phyloP scores from a whole-genome alignment of 1,140 invertebrate genomes.

The Heliconius melpomene region DNA sequence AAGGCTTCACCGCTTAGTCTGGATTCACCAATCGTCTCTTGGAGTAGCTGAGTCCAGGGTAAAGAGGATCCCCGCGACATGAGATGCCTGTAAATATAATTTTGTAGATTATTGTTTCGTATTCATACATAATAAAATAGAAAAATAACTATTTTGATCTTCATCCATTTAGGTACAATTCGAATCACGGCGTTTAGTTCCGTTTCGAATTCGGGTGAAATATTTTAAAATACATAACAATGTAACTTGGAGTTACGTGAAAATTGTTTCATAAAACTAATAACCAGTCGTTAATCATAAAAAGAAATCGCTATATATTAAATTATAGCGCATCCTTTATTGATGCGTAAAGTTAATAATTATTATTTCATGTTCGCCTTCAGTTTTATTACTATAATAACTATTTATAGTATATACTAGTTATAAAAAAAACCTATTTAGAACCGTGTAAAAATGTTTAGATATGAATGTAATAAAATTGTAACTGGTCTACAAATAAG shows the following conservation, averaged over 20 bases:
- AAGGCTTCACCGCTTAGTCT: constrained; percentile 91
- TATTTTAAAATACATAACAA: too few species aligned
- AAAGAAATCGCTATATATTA: constrained; percentile 14
- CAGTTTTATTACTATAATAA: constrained; percentile 6
- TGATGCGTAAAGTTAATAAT: constrained; percentile 8
- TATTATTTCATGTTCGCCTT: not conserved
- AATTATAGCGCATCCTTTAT: not conserved
- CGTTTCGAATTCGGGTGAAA: too few species aligned
- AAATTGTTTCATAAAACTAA: not conserved
- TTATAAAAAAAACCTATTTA: not conserved
- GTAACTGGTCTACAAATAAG: not conserved
- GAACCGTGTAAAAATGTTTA: not conserved
- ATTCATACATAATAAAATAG: not conserved
- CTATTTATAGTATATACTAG: not conserved
- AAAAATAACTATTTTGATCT: too few species aligned
- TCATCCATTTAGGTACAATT: too few species aligned
- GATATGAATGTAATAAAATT: not conserved
- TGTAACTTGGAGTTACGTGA: not conserved
- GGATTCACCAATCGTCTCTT: constrained; percentile 89
- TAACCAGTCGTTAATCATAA: constrained; percentile 3
- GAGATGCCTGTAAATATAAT: constrained; percentile 83
- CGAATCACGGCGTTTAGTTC: too few species aligned
- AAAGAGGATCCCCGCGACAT: constrained; percentile 92
- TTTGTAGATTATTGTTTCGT: not conserved
- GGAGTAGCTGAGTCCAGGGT: constrained; percentile 92